A percentile compares a stretch with the other conserved stretches of the same genome.
phyloP scores from a whole-genome alignment of 92 coral and sea anemone species.

The Actinostola sp. region DNA sequence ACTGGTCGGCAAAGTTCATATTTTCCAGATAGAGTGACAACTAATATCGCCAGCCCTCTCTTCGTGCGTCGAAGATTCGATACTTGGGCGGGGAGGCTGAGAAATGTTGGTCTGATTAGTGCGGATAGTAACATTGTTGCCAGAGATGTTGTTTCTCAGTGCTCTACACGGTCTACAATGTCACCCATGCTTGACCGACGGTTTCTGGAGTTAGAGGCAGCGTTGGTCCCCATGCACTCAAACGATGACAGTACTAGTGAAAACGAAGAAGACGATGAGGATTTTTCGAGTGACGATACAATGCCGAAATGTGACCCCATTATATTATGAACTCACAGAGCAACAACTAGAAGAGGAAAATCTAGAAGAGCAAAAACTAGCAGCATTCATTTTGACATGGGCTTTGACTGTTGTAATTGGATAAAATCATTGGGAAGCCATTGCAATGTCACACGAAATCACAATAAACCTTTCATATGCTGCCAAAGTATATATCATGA shows the following conservation, averaged over 20 bases:
- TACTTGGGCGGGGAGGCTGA: slow-evolving; percentile 3
- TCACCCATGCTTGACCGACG: slow-evolving; percentile 38
- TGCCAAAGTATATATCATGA: too few relatives aligned
- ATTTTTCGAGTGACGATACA: slow-evolving; percentile 13
- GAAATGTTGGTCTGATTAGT: neutral
- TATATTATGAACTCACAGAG: neutral
- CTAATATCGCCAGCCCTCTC: slow-evolving; percentile 3
- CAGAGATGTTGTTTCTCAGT: neutral
- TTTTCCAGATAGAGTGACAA: slow-evolving; percentile 8
- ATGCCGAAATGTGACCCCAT: slow-evolving; percentile 7
- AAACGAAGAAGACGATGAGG: slow-evolving; percentile 4
- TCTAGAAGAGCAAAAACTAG: neutral
- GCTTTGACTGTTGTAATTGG: too few relatives aligned
- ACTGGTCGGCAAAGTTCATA: neutral
- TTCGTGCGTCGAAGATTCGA: slow-evolving; percentile 15
- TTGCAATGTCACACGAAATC: too few relatives aligned
- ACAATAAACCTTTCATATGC: too few relatives aligned
- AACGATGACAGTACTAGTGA: slow-evolving; percentile 7
- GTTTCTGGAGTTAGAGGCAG: slow-evolving; percentile 30
- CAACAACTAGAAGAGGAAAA: neutral
- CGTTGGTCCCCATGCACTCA: slow-evolving; percentile 31
- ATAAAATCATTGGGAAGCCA: too few relatives aligned
- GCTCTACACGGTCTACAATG: neutral
- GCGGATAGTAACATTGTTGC: neutral
- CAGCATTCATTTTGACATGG: too few relatives aligned